Evolutionary conservation across 2,888 invertebrate genomes (phyloP), one percentile per base, ranked within the genome.

Genomic region (Stenodema calcarata): DNA sequence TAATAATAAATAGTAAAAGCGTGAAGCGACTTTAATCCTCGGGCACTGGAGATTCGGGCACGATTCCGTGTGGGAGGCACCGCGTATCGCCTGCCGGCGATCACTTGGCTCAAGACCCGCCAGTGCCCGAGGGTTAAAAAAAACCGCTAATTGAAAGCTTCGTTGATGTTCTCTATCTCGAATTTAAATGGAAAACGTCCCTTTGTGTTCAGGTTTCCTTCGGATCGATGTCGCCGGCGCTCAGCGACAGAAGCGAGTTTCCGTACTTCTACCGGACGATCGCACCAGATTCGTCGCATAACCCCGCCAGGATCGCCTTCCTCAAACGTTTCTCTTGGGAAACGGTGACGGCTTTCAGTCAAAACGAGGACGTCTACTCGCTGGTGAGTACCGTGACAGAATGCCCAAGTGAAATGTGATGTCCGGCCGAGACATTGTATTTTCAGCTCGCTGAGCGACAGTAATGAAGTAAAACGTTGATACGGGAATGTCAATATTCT

Each of bases 271-370:
- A 96, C 91, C 94, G 97, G 54, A 96, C 97, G 0, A 96, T 96
- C 0, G 95, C 97, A 0, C 97, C 97, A 0, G 97, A 97, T 91
- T 96, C 97, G 0, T 96, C 97, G 0, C 96, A 97, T 91, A 97
- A 97, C 91, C 94, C 95, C 0, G 98, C 97, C 0, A 93, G 97
- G 90, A 95, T 96, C 86, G 95, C 96, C 42, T 95, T 98, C 90
- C 95, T 98, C 89, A 94, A 94, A 79, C 90, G 94, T 90, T 95
- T 95, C 90, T 94, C 94, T 42, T 98, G 98, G 98, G 95, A 96
- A 91, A 95, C 96, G 0, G 97, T 98, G 78, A 96, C 96, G 0
- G 95, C 96, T 0, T 94, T 98, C 90, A 96, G 96, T 0, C 96
- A 98, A 91, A 96, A 96, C 89, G 96, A 96, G 89, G 96, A 97